Conservation (phyloP, 2,797 vertebrate genomes). For the Schizopygopsis pylzovi region DNA sequence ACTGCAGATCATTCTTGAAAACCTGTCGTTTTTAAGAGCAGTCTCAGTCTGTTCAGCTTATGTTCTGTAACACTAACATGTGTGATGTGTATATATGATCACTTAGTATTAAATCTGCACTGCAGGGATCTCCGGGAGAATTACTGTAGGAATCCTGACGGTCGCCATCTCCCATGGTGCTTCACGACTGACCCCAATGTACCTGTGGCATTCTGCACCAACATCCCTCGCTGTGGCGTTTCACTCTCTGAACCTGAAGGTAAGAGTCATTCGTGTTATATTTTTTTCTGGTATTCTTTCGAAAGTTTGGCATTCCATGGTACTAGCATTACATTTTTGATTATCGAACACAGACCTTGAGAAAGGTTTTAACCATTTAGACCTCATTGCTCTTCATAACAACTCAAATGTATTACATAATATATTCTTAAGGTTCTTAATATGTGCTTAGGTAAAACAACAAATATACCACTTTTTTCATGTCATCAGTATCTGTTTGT, state of each 20-base stretch:
- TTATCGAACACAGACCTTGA: not conserved
- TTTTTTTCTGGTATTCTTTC: not conserved
- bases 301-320: not conserved
- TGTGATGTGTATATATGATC: constrained; percentile 25
- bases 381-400: not conserved
- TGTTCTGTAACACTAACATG: not conserved
- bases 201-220: constrained; percentile 89
- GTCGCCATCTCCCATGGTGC: constrained; percentile 95
- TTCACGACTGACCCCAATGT: constrained; percentile 94
- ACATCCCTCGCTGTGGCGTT: constrained; percentile 89
- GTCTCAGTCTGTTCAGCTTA: not conserved
- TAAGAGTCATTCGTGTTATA: constrained; percentile 53
- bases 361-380: not conserved
- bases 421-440: not conserved
- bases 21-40: not conserved
- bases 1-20: constrained; percentile 2
- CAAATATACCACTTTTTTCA: not conserved
- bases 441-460: not conserved
- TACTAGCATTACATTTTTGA: not conserved
- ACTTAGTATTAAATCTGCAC: constrained; percentile 54
- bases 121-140: constrained; percentile 93
- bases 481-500: not conserved
- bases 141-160: constrained; percentile 98
- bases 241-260: constrained; percentile 69
- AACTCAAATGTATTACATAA: not conserved